These are phyloP conservation scores for Listronotus bonariensis DNA, from an alignment of 1,140 invertebrate species.

Conservation along the genomic window DNA sequence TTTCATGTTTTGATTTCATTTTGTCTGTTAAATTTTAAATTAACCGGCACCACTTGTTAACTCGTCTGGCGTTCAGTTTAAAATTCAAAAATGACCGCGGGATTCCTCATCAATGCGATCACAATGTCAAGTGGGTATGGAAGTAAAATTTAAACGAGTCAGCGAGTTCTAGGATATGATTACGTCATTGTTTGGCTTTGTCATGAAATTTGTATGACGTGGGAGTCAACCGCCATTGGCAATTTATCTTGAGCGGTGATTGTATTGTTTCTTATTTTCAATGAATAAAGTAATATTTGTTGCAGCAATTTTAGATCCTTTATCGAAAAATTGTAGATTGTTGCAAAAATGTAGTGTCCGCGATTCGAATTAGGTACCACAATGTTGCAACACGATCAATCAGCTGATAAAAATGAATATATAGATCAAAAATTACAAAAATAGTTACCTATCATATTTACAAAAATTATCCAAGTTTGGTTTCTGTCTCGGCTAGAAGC, in stretches of 20 bases:
- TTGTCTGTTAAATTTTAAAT: slow-evolving; percentile 2
- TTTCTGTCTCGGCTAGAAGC: too few species aligned
- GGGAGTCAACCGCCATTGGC: slow-evolving; percentile 4
- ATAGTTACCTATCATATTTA: too few species aligned
- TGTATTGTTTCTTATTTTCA: too few species aligned
- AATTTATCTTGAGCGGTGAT: neutral
- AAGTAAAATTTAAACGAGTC: slow-evolving; percentile 10
- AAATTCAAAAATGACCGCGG: slow-evolving; percentile 23
- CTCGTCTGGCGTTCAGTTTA: neutral
- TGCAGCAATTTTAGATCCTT: too few species aligned
- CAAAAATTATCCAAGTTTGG: too few species aligned
- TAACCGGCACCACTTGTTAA: slow-evolving; percentile 5
- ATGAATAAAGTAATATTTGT: too few species aligned
- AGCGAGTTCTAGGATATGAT: slow-evolving; percentile 20
- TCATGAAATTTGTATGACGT: slow-evolving; percentile 8
- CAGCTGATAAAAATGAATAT: too few species aligned
- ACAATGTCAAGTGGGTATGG: slow-evolving; percentile 11
- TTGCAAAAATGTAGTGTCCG: too few species aligned
- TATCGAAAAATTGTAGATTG: too few species aligned
- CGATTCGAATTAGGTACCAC: too few species aligned
- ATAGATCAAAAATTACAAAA: too few species aligned
- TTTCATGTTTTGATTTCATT: slow-evolving; percentile 40
- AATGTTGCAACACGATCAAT: too few species aligned
- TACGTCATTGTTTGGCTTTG: slow-evolving; percentile 25
- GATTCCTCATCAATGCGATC: slow-evolving; percentile 25